phyloP scores from a whole-genome alignment of 2,797 vertebrate genomes.

The Rhabdomys pumilio region DNA sequence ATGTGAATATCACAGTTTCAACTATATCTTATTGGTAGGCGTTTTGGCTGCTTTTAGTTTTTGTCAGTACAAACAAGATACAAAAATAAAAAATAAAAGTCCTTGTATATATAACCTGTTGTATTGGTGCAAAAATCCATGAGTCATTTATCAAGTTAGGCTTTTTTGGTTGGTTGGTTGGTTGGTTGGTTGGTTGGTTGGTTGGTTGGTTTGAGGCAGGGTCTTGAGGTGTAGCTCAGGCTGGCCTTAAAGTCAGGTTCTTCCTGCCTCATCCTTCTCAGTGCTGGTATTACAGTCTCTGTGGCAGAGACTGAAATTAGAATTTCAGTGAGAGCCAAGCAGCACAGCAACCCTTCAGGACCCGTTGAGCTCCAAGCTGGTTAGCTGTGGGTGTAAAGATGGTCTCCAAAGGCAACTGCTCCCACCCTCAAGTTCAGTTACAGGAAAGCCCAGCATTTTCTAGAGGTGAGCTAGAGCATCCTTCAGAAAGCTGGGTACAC shows the following conservation, averaged over 20 bases:
- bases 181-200: not conserved
- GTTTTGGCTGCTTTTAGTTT: not conserved
- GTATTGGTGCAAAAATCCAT: not conserved
- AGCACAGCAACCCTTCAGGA: not conserved
- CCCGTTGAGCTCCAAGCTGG: not conserved
- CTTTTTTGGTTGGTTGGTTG: not conserved
- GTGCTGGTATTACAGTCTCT: not conserved
- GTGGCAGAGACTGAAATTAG: not conserved
- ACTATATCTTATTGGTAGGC: not conserved
- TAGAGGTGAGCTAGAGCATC: not conserved
- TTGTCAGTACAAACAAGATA: not conserved
- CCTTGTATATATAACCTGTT: not conserved
- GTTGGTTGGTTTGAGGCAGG: not conserved
- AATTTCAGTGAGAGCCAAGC: slow-evolving; percentile 20
- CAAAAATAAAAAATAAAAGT: not conserved
- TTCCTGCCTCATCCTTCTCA: not conserved
- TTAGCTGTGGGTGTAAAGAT: not conserved
- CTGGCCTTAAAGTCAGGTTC: not conserved
- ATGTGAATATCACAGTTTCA: not conserved
- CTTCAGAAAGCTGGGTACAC: not conserved
- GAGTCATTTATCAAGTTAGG: not conserved
- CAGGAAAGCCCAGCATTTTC: not conserved
- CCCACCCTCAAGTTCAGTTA: not conserved
- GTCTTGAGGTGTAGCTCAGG: not conserved
- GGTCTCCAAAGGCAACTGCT: slow-evolving; percentile 21